phyloP scores from a whole-genome alignment of 2,888 invertebrate species.

The Caenorhabditis sp. region DNA sequence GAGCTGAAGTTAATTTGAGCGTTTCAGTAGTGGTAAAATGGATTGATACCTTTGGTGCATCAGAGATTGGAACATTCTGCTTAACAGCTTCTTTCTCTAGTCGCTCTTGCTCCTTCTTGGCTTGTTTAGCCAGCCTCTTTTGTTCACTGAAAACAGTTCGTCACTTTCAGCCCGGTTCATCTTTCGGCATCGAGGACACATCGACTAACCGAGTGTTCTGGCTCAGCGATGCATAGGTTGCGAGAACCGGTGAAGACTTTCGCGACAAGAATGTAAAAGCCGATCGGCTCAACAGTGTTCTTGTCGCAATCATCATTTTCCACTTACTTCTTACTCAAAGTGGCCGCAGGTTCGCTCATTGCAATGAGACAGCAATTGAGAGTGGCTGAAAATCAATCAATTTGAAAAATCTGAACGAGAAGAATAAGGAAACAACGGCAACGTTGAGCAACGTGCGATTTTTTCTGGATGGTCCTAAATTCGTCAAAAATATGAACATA shows the following conservation, averaged over 20 bases:
- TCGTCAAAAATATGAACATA: too few relatives aligned
- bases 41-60: slow-evolving; percentile 25
- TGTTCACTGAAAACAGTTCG: slow-evolving; percentile 85
- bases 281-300: slow-evolving; percentile 30
- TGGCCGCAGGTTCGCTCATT: slow-evolving; percentile 50
- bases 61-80: slow-evolving; percentile 44
- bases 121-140: slow-evolving; percentile 91
- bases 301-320: slow-evolving; percentile 29
- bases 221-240: slow-evolving; percentile 29
- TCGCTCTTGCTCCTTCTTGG: slow-evolving; percentile 93
- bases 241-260: slow-evolving; percentile 4
- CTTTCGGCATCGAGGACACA: slow-evolving; percentile 25
- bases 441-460: not conserved
- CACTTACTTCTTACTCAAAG: slow-evolving; percentile 61
- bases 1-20: not conserved
- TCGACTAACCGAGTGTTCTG: slow-evolving; percentile 48
- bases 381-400: slow-evolving; percentile 15
- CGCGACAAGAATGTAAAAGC: slow-evolving; percentile 23
- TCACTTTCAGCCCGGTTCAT: not conserved
- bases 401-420: not conserved
- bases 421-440: not conserved
- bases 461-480: too few relatives aligned
- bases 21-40: not conserved
- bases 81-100: slow-evolving; percentile 84
- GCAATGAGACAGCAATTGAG: slow-evolving; percentile 12